Evolutionary conservation across 2,113 vertebrate genomes (phyloP).

Genomic region (Antechinus flavipes): DNA sequence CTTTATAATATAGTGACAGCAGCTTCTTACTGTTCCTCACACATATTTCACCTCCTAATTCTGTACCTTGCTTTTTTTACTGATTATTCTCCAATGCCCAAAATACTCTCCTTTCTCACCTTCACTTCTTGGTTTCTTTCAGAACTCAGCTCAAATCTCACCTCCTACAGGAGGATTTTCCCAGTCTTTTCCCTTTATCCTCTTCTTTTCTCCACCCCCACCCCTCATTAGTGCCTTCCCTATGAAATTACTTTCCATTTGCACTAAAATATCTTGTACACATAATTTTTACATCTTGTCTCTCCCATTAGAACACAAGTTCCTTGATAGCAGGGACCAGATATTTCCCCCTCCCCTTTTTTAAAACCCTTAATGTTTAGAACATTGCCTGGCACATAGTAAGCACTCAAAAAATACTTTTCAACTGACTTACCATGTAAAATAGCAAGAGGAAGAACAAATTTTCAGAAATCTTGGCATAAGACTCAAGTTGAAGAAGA

Average conservation of each 20-base stretch:
- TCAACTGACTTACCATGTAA: not conserved
- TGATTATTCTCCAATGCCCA: not conserved
- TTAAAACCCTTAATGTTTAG: not conserved
- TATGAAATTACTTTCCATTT: not conserved
- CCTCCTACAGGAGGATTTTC: not conserved
- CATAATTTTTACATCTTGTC: not conserved
- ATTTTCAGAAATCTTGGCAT: not conserved
- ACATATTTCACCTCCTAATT: not conserved
- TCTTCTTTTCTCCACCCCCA: too few species aligned
- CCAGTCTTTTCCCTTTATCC: not conserved
- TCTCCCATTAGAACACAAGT: not conserved
- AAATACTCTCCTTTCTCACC: too few species aligned
- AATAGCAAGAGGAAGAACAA: not conserved
- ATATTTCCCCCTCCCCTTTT: fast-evolving
- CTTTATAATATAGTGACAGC: not conserved
- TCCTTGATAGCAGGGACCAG: too few species aligned
- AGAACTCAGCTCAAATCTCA: not conserved
- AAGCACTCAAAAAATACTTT: not conserved
- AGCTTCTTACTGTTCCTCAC: not conserved
- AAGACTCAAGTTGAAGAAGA: not conserved
- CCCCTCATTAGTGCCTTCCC: too few species aligned
- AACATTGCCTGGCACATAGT: not conserved
- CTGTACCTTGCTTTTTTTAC: not conserved
- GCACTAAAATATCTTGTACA: not conserved
- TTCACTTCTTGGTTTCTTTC: not conserved